phyloP scores from a whole-genome alignment of 2,888 invertebrate genomes.

The Macrophya annulata region DNA sequence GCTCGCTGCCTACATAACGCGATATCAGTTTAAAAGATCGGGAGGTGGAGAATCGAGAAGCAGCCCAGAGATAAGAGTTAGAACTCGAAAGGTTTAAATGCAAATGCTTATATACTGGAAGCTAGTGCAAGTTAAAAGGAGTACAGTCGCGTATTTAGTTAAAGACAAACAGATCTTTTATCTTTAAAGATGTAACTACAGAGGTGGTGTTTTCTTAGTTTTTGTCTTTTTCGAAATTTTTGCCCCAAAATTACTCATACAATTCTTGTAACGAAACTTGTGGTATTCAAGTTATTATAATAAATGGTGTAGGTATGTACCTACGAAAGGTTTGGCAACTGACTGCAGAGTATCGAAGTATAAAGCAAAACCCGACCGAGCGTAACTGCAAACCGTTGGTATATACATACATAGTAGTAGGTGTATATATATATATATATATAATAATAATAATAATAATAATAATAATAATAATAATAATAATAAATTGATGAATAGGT shows the following conservation, averaged over 20 bases:
- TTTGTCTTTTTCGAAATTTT: not conserved
- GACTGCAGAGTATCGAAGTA: constrained; percentile 6
- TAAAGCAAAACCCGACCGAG: not conserved
- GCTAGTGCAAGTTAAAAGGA: not conserved
- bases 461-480: not conserved
- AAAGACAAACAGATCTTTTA: not conserved
- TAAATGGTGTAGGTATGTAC: not conserved
- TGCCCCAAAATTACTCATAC: not conserved
- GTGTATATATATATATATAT: not conserved
- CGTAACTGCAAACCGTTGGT: not conserved
- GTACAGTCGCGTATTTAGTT: not conserved
- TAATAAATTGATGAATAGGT: constrained; percentile 47
- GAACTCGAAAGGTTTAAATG: constrained; percentile 29
- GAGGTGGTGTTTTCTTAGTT: not conserved
- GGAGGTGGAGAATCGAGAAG: constrained; percentile 21
- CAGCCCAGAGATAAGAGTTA: not conserved
- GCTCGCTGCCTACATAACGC: not conserved
- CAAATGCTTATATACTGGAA: constrained; percentile 10
- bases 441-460: not conserved
- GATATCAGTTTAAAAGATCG: constrained; percentile 37
- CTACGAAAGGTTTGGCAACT: not conserved
- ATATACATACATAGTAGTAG: no score
- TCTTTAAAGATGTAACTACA: not conserved
- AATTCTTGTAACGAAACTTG: not conserved
- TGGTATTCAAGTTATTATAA: not conserved